Conservation (phyloP, 2,888 invertebrate species). For the Lepidocyrtoides sp. region DNA sequence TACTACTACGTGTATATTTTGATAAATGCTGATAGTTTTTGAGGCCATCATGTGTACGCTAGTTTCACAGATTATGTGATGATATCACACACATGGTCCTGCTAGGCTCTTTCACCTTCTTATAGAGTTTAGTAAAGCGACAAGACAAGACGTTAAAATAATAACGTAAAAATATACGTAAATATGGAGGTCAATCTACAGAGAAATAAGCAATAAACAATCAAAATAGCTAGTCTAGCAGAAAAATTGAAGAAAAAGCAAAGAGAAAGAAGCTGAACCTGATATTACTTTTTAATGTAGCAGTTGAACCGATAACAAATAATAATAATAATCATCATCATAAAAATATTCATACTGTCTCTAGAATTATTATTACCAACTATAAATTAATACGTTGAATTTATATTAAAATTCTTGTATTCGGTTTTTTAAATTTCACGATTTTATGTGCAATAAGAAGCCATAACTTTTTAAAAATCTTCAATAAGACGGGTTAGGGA, state of each 20-base stretch:
- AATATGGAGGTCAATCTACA: constrained; percentile 6
- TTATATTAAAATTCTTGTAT: background rate
- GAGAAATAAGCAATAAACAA: constrained; percentile 20
- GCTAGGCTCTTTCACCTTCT: constrained; percentile 8
- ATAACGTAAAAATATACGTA: background rate
- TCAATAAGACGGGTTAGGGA: background rate
- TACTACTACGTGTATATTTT: background rate
- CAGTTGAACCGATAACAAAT: constrained; percentile 47
- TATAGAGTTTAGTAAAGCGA: constrained; percentile 10
- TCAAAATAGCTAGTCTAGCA: background rate
- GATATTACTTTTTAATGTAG: constrained; percentile 58
- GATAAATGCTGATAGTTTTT: background rate
- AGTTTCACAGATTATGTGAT: background rate
- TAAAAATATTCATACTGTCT: constrained; percentile 15
- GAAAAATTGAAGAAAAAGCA: background rate
- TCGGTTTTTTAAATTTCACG: constrained; percentile 32
- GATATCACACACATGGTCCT: constrained; percentile 19
- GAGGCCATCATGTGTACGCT: background rate
- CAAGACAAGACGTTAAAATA: background rate
- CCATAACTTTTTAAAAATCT: background rate
- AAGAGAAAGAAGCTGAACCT: constrained; percentile 26
- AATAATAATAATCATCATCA: constrained; percentile 33
- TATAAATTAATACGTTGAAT: constrained; percentile 15
- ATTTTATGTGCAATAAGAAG: constrained; percentile 33
- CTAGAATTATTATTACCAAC: background rate